Conservation (phyloP, 2,888 invertebrate genomes). For the Rotaria magnacalcarata region DNA sequence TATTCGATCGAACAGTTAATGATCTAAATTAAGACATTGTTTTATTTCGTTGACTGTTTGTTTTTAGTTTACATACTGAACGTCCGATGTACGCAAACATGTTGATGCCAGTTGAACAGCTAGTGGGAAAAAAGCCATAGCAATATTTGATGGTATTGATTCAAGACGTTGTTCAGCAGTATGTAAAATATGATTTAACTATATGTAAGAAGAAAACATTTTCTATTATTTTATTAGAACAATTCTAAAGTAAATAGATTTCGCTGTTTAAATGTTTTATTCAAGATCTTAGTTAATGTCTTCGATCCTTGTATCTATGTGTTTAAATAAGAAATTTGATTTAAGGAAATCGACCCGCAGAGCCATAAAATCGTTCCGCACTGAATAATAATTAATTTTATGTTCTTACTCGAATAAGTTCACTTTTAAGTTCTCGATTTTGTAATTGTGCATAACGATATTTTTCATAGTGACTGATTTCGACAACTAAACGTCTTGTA, state of each 20-base stretch:
- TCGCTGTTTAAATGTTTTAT: too few species aligned
- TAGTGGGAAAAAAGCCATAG: neutral
- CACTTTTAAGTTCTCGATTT: slow-evolving; percentile 15
- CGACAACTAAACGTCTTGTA: neutral
- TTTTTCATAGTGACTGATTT: neutral
- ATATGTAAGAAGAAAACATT: neutral
- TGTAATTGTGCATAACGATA: slow-evolving; percentile 32
- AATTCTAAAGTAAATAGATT: too few species aligned
- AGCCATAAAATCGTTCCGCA: too few species aligned
- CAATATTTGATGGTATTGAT: neutral
- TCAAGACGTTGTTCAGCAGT: neutral
- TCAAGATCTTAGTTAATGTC: too few species aligned
- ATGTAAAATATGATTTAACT: neutral
- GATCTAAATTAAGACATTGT: neutral
- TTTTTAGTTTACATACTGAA: neutral
- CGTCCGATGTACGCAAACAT: neutral
- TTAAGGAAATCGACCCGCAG: too few species aligned
- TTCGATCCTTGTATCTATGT: too few species aligned
- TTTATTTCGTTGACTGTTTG: neutral
- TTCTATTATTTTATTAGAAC: neutral
- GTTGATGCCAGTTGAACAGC: neutral
- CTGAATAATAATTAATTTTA: neutral
- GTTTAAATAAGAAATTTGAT: too few species aligned
- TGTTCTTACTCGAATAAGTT: neutral
- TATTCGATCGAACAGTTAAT: neutral